Evolutionary conservation across 35 echinoderm and acorn worm species (phyloP), one percentile per base, ranked within the genome.

Genomic region (Strongylocentrotus purpuratus): DNA sequence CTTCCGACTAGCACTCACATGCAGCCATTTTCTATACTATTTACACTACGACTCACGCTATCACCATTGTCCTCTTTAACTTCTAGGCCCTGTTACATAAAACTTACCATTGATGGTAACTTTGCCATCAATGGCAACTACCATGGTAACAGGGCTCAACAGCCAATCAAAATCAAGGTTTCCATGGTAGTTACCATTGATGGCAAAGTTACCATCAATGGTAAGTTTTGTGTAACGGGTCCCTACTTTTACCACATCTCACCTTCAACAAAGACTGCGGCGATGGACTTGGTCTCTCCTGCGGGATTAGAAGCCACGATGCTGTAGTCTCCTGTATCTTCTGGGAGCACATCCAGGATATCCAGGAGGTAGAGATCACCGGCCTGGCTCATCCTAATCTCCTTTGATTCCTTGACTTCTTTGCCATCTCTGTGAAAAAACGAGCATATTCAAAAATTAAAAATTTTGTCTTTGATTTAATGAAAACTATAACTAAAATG

Each of bases 261-360:
- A 99, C 98, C 98, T 86, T 99, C 96, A 28, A 99, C 98, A 88
- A 94, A 97, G 9, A 99, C 86, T 61, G 97, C 95, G 47, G 95
- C 94, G 10, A 96, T 95, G 86, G 95, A 97, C 85, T 95, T 99
- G 7, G 95, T 92, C 48, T 99, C 96, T 31, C 98, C 96, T 18
- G 60, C 60, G 47, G 94, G 60, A 32, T 94, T 96, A 28, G 94
- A 91, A 0, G 91, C 96, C 41, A 98, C 31, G 31, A 98, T 85
- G 32, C 88, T 96, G 92, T 97, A 99, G 47, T 97, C 95, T 4
- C 98, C 98, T 9, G 94, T 95, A 90, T 97, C 97, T 47, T 97
- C 94, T 6, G 96, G 95, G 33, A 95, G 95, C 28, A 96, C 96
- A 58, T 97, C 95, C 0, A 87, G 22, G 28, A 99, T 96, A 10